Percentiles rank a stretch among this genome's conserved stretches.
phyloP scores from a whole-genome alignment of 23 tunicate genomes.

The Trididemnum miniatum region DNA sequence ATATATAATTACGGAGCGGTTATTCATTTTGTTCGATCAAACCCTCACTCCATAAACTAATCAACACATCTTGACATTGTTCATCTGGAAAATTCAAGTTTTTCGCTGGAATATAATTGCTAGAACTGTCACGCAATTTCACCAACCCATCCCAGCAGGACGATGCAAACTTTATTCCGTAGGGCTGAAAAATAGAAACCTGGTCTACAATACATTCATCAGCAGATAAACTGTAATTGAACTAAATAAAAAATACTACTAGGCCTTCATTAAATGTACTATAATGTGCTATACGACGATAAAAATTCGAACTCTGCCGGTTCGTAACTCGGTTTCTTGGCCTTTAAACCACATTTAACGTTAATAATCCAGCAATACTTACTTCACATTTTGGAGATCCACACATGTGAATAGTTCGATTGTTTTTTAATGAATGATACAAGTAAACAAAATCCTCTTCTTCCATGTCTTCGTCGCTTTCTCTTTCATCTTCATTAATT shows the following conservation, averaged over 20 bases:
- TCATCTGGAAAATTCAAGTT: constrained; percentile 31
- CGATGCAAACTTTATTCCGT: constrained; percentile 33
- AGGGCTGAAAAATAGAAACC: too few species aligned
- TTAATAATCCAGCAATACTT: too few species aligned
- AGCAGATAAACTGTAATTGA: too few species aligned
- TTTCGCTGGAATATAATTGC: constrained; percentile 10
- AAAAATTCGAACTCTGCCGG: too few species aligned
- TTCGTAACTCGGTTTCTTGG: too few species aligned
- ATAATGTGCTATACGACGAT: too few species aligned
- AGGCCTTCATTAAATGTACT: too few species aligned
- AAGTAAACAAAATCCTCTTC: constrained; percentile 31
- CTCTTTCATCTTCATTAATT: constrained; percentile 33
- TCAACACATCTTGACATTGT: constrained; percentile 40
- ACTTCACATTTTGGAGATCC: neutral
- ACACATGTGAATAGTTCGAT: constrained; percentile 32
- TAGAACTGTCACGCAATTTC: constrained; percentile 1
- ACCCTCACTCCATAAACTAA: constrained; percentile 63
- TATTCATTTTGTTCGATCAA: constrained; percentile 31
- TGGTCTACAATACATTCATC: too few species aligned
- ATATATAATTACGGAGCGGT: too few species aligned
- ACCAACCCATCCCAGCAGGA: constrained; percentile 30
- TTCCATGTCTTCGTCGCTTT: neutral
- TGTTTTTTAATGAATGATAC: constrained; percentile 40
- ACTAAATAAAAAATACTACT: too few species aligned
- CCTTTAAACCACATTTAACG: too few species aligned